Conservation (phyloP, 2,888 invertebrate genomes). For the Amblyteles armatorius region DNA sequence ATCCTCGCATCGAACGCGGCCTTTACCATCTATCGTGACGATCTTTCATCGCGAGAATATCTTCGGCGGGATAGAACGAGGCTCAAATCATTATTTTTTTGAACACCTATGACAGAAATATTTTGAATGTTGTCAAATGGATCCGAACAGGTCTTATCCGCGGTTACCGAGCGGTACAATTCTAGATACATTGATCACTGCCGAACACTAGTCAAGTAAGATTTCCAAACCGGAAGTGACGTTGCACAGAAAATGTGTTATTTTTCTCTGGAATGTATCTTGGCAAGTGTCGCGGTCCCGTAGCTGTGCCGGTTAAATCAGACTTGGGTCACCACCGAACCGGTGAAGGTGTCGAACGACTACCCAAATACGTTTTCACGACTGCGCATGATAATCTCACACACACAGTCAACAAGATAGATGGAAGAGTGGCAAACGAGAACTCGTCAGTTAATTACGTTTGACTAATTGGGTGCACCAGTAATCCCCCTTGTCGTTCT, state of each 20-base stretch:
- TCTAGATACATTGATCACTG: neutral
- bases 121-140: neutral
- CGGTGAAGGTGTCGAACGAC: neutral
- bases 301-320: no score
- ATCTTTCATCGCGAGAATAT: conserved; percentile 38
- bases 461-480: conserved; percentile 40
- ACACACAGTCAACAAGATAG: neutral
- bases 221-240: no score
- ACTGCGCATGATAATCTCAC: neutral
- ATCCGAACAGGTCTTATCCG: neutral
- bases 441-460: conserved; percentile 24
- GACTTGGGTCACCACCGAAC: neutral
- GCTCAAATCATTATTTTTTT: neutral
- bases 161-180: neutral
- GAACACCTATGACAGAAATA: neutral
- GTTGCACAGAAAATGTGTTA: no score
- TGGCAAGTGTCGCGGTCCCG: no score
- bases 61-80: conserved; percentile 12
- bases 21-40: conserved; percentile 50
- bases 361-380: neutral
- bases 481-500: conserved; percentile 18
- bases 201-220: no score
- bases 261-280: no score
- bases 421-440: conserved; percentile 1
- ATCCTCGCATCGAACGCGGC: neutral